Evolutionary conservation across 2,797 vertebrate genomes (phyloP).

Genomic region (Serranus cabrilla): DNA sequence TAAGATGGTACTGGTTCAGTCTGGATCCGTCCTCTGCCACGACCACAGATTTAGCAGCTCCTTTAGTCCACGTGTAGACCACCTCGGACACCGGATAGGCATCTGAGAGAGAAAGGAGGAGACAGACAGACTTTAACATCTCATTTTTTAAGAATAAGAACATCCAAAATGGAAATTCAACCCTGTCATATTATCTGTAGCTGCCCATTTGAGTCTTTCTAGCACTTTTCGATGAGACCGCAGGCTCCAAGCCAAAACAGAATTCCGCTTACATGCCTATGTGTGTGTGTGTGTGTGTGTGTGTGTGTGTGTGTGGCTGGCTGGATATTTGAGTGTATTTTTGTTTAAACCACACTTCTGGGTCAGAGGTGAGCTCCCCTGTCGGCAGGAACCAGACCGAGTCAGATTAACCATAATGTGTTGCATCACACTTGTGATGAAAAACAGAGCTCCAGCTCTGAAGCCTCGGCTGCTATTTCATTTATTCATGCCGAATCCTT

Average conservation of each 20-base stretch:
- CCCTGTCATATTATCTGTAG: constrained; percentile 11
- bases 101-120: constrained; percentile 81
- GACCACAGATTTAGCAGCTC: constrained; percentile 90
- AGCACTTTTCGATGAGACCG: constrained; percentile 54
- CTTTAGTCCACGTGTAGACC: constrained; percentile 94
- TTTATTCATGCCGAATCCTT: constrained; percentile 17
- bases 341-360: constrained; percentile 52
- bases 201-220: constrained; percentile 26
- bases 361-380: constrained; percentile 65
- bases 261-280: constrained; percentile 18
- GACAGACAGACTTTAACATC: accelerated
- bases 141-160: neutral
- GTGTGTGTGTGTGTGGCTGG: constrained; percentile 11
- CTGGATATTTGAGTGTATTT: constrained; percentile 51
- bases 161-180: neutral
- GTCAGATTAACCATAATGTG: constrained; percentile 69
- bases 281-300: constrained; percentile 18
- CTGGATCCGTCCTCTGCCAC: constrained; percentile 96
- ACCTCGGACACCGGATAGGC: constrained; percentile 98
- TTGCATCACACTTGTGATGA: constrained; percentile 70
- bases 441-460: constrained; percentile 22
- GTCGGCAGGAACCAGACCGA: constrained; percentile 60
- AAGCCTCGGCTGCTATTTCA: constrained; percentile 17
- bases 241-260: constrained; percentile 32
- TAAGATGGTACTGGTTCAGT: constrained; percentile 96